Percentiles rank a stretch among this genome's conserved stretches.
phyloP scores from a whole-genome alignment of 2,113 vertebrate genomes.

The Caretta caretta region DNA sequence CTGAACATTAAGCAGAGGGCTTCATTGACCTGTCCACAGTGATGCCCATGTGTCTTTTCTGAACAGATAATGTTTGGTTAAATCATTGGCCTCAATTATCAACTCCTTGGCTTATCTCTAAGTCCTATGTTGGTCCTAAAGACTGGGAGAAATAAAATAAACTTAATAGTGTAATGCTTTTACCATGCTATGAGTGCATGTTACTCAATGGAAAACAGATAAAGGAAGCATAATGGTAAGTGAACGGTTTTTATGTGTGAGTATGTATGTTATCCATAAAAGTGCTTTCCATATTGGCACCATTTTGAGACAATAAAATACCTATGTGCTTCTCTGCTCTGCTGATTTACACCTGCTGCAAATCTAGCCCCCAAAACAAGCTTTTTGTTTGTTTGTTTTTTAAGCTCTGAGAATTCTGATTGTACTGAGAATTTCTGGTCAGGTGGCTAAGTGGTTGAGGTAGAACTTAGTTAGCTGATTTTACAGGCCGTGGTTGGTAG shows the following conservation, averaged over 20 bases:
- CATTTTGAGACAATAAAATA: background rate
- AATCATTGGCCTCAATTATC: background rate
- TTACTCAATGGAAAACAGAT: background rate
- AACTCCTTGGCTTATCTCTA: background rate
- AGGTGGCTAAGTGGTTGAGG: background rate
- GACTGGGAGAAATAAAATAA: background rate
- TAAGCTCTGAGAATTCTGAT: background rate
- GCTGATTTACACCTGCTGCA: background rate
- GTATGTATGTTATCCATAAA: accelerated
- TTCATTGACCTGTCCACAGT: background rate
- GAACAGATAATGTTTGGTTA: background rate
- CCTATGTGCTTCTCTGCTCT: accelerated
- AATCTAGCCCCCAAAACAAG: background rate
- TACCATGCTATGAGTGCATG: background rate
- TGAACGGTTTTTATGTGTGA: background rate
- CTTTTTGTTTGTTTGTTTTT: background rate
- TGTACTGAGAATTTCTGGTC: accelerated
- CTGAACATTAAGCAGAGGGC: background rate
- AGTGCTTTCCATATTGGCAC: background rate
- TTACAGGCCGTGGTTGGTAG: background rate
- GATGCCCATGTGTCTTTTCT: background rate
- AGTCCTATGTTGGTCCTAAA: background rate
- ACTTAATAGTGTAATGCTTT: background rate
- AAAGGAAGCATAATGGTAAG: accelerated
- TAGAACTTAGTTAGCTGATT: background rate